Evolutionary conservation across 2,888 invertebrate species (phyloP).

Genomic region (Clanis bilineata): DNA sequence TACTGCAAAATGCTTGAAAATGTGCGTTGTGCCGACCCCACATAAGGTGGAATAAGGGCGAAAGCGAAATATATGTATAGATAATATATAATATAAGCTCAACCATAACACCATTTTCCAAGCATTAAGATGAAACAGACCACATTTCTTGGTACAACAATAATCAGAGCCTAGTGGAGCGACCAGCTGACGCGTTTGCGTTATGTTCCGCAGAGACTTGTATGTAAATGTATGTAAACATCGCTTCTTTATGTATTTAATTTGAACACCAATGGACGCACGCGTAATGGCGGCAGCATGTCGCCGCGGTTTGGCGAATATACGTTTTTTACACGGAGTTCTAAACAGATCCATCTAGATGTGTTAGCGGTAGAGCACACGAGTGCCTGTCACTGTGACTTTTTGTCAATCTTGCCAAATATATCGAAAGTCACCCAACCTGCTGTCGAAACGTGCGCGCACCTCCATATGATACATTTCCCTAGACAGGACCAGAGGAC

Average conservation of each 20-base stretch:
- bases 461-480: too few relatives aligned
- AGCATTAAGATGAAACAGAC: conserved; percentile 17
- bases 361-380: neutral
- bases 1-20: too few relatives aligned
- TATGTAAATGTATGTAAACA: conserved; percentile 56
- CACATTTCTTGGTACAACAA: conserved; percentile 27
- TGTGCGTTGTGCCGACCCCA: too few relatives aligned
- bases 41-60: too few relatives aligned
- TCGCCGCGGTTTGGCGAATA: conserved; percentile 75
- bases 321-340: conserved; percentile 45
- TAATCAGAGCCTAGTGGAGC: conserved; percentile 26
- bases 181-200: conserved; percentile 38
- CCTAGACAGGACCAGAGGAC: too few relatives aligned
- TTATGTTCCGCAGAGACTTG: conserved; percentile 32
- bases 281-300: conserved; percentile 71
- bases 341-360: neutral
- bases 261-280: conserved; percentile 71
- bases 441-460: too few relatives aligned
- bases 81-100: too few relatives aligned
- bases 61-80: too few relatives aligned
- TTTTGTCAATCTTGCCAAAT: too few relatives aligned
- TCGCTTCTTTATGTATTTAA: conserved; percentile 77
- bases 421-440: too few relatives aligned
- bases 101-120: conserved; percentile 26
- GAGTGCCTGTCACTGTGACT: too few relatives aligned